These are phyloP conservation scores for Sternarchorhynchus goeldii DNA, from an alignment of 2,797 vertebrate species.

Conservation along the genomic window DNA sequence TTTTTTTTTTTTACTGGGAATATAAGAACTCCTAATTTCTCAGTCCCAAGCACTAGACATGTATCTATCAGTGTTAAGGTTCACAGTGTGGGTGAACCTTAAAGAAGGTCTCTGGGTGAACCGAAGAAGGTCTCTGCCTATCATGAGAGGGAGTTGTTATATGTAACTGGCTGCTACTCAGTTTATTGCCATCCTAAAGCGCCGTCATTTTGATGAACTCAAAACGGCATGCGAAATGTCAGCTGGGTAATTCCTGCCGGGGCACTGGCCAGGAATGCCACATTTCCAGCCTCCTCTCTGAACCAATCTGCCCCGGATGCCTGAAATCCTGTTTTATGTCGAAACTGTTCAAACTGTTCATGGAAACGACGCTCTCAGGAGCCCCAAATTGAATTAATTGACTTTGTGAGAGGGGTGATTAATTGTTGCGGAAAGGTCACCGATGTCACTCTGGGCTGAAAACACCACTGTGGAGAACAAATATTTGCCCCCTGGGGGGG, in stretches of 20 bases:
- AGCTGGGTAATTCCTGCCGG: constrained; percentile 55
- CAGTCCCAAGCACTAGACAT: neutral
- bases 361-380: constrained; percentile 41
- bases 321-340: constrained; percentile 48
- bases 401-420: constrained; percentile 44
- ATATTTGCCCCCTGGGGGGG: constrained; percentile 24
- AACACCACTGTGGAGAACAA: constrained; percentile 33
- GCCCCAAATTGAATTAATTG: constrained; percentile 50
- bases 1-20: constrained; percentile 27
- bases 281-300: constrained; percentile 35
- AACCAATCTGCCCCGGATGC: constrained; percentile 39
- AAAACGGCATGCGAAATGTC: constrained; percentile 55
- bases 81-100: no score
- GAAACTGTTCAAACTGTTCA: constrained; percentile 41
- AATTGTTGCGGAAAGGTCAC: constrained; percentile 37
- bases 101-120: constrained; percentile 30
- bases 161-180: constrained; percentile 53
- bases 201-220: constrained; percentile 54
- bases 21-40: constrained; percentile 42
- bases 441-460: constrained; percentile 29
- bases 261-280: constrained; percentile 30
- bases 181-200: constrained; percentile 47
- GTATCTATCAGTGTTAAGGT: neutral
- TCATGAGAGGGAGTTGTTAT: constrained; percentile 36
- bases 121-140: constrained; percentile 33